Evolutionary conservation across 1,140 invertebrate genomes (phyloP), one percentile per base, ranked within the genome.

Genomic region (Melipona quadrifasciata): DNA sequence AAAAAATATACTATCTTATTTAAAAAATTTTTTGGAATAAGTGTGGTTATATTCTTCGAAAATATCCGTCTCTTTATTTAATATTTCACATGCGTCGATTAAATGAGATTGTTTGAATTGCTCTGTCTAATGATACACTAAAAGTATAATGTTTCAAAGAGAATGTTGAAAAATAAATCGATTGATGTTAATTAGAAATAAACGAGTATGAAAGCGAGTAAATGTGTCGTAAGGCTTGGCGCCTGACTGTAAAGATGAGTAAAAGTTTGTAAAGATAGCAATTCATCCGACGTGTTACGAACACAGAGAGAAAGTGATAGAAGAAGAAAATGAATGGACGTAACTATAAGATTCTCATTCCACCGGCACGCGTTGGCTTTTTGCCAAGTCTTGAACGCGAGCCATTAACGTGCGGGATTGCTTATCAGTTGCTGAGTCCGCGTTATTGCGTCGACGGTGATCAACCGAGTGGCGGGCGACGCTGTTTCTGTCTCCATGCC

Each of bases 401-500:
- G 76, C 88, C 90, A 92, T 93, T 93, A 93, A 91, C 91, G 91
- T 91, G 83, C 87, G 80, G 86, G 81, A 88, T 89, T 81, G 92
- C 90, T 93, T 93, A 94, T 94, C 92, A 93, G 90, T 91, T 93
- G 92, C 92, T 94, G 91, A 93, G 90, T 92, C 82, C 80, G 90
- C 91, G 87, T 88, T 91, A 91, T 82, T 85, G 83, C 77, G 73
- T 64, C 83, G 65, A 73, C 84, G 72, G 90, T 92, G 92, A 92
- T 91, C 91, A 91, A 80, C 84, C 89, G 88, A 91, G 85, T 87
- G 84, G 80, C 24, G 17, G 51, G 68, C 82, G 87, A 57, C 81
- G 77, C 57, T 90, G 91, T 91, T 91, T 90, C 91, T 80, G 76
- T 92, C 78, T 84, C 61, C 39, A 74, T 80, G 79, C 71, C 89